Conservation (phyloP, 2,113 vertebrate species). For the Neotragus moschatus region DNA sequence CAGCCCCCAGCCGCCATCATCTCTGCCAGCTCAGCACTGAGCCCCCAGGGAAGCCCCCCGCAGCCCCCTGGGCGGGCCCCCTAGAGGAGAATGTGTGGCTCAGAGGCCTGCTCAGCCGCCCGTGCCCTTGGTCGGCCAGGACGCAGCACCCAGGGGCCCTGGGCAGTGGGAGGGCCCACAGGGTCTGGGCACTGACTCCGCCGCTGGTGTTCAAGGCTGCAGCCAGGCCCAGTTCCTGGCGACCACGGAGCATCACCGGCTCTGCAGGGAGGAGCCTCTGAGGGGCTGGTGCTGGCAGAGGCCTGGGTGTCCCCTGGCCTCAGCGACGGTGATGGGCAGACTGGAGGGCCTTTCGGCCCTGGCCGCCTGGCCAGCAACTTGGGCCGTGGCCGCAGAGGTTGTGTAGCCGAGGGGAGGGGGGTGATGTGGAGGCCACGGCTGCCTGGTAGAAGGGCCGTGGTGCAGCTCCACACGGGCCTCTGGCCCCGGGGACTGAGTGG, state of each 20-base stretch:
- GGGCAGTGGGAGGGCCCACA: fast-evolving
- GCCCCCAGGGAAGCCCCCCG: not conserved
- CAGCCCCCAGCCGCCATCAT: fast-evolving
- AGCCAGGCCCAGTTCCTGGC: fast-evolving
- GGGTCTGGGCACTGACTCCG: fast-evolving
- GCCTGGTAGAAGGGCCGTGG: fast-evolving
- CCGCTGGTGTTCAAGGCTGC: not conserved
- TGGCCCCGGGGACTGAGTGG: fast-evolving
- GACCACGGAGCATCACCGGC: fast-evolving
- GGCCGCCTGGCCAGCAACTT: not conserved
- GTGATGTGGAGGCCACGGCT: fast-evolving
- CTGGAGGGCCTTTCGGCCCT: not conserved
- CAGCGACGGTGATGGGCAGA: fast-evolving
- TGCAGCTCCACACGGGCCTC: fast-evolving
- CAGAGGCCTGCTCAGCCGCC: fast-evolving
- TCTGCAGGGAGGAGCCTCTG: not conserved
- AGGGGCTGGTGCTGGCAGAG: not conserved
- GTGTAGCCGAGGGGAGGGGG: too few relatives aligned
- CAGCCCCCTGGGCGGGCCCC: not conserved
- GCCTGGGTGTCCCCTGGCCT: not conserved
- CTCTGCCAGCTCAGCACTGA: not conserved
- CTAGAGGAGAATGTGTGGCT: not conserved
- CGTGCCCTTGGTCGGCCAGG: not conserved
- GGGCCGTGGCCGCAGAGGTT: not conserved
- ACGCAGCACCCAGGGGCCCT: fast-evolving